These are phyloP conservation scores for Lasiurus cinereus DNA, from an alignment of 2,113 vertebrate species.

Conservation along the genomic window DNA sequence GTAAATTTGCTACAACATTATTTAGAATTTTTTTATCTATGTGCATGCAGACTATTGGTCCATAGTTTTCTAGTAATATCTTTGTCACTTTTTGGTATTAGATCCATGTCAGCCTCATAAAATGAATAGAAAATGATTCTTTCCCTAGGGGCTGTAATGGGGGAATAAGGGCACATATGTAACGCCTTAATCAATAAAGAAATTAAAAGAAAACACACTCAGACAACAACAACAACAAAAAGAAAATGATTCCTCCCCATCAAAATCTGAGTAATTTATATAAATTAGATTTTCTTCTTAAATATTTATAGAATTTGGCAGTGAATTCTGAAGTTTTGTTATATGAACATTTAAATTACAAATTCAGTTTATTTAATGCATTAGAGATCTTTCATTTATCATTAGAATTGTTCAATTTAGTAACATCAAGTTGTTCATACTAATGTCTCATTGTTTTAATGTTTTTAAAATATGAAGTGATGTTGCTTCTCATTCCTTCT, in stretches of 20 bases:
- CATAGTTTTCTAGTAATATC: background rate
- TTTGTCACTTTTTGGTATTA: background rate
- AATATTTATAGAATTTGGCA: background rate
- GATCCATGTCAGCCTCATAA: background rate
- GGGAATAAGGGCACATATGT: no score
- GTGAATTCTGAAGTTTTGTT: background rate
- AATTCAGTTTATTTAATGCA: background rate
- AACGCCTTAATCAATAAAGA: no score
- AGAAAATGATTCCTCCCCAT: background rate
- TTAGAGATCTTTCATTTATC: background rate
- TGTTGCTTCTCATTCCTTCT: background rate
- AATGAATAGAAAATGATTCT: background rate
- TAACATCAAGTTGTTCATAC: background rate
- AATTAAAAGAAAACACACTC: no score
- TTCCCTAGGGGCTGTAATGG: background rate
- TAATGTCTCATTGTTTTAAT: slow-evolving; percentile 32
- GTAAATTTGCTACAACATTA: background rate
- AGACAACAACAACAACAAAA: no score
- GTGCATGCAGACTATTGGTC: background rate
- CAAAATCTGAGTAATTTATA: background rate
- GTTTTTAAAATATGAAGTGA: background rate
- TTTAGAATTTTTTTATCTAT: background rate
- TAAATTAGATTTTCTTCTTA: background rate
- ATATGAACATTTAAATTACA: background rate
- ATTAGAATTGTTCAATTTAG: background rate